Evolutionary conservation across 2,113 vertebrate species (phyloP).

Genomic region (Ancistrus triradiatus): DNA sequence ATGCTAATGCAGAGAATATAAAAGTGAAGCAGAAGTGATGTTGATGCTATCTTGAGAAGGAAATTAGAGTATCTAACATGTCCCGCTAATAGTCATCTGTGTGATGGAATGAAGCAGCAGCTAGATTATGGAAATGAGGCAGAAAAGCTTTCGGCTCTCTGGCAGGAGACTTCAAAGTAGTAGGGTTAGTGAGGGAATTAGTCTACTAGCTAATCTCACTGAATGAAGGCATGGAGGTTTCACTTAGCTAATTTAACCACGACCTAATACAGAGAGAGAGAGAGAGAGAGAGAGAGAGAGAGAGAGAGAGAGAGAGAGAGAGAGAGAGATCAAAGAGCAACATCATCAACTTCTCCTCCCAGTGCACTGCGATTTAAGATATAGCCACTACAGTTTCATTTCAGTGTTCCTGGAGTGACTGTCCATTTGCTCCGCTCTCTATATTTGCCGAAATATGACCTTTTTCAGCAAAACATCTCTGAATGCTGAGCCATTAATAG

Average conservation of each 20-base stretch:
- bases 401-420: background rate
- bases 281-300: too few relatives aligned
- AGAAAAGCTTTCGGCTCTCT: constrained; percentile 57
- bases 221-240: constrained; percentile 52
- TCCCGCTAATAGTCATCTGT: constrained; percentile 56
- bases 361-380: constrained; percentile 31
- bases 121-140: constrained; percentile 68
- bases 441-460: background rate
- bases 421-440: background rate
- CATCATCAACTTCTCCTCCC: constrained; percentile 22
- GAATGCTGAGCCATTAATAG: background rate
- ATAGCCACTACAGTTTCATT: background rate
- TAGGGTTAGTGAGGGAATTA: constrained; percentile 67
- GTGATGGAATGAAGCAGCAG: constrained; percentile 53
- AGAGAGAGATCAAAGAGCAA: constrained; percentile 29
- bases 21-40: constrained; percentile 45
- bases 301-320: too few relatives aligned
- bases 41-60: constrained; percentile 52
- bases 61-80: constrained; percentile 55
- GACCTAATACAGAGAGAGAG: constrained; percentile 56
- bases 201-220: constrained; percentile 65
- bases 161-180: constrained; percentile 69
- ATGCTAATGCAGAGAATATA: constrained; percentile 15
- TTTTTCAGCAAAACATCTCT: background rate
- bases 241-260: constrained; percentile 63